phyloP scores from a whole-genome alignment of 1,140 invertebrate genomes.

The Mylabris phalerata region DNA sequence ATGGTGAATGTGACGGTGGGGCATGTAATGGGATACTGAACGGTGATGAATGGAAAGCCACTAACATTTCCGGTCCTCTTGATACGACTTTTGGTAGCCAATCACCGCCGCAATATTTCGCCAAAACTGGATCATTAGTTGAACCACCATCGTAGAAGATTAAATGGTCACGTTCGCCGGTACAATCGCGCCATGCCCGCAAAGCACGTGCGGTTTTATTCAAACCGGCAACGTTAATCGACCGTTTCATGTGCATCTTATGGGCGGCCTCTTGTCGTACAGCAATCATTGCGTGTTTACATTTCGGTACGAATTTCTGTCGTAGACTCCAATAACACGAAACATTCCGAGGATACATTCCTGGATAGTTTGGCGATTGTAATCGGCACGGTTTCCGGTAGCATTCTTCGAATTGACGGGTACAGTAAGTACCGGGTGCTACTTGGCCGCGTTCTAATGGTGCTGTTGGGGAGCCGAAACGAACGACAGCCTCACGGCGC shows the following conservation, averaged over 20 bases:
- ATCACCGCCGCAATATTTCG: slow-evolving; percentile 81
- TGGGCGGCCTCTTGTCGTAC: slow-evolving; percentile 64
- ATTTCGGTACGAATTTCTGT: slow-evolving; percentile 75
- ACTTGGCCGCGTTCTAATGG: slow-evolving; percentile 69
- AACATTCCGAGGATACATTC: slow-evolving; percentile 82
- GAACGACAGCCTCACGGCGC: slow-evolving; percentile 64
- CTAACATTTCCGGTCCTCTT: slow-evolving; percentile 70
- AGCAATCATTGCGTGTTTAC: slow-evolving; percentile 83
- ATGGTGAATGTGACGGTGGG: slow-evolving; percentile 48
- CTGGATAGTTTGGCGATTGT: slow-evolving; percentile 84
- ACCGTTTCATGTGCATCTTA: slow-evolving; percentile 64
- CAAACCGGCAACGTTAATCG: slow-evolving; percentile 52
- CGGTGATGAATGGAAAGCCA: slow-evolving; percentile 74
- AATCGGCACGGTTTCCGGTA: slow-evolving; percentile 73
- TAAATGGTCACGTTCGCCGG: slow-evolving; percentile 70
- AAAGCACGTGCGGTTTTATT: slow-evolving; percentile 63
- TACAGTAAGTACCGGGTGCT: slow-evolving; percentile 81
- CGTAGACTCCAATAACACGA: slow-evolving; percentile 74
- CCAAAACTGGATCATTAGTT: slow-evolving; percentile 70
- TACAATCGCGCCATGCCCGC: slow-evolving; percentile 75
- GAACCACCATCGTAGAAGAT: slow-evolving; percentile 80
- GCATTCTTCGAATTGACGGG: slow-evolving; percentile 79
- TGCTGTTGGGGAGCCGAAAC: slow-evolving; percentile 63
- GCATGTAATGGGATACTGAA: slow-evolving; percentile 65
- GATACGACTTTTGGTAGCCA: slow-evolving; percentile 68